Evolutionary conservation across 1,140 invertebrate species (phyloP).

Genomic region (Drosophila subobscura): DNA sequence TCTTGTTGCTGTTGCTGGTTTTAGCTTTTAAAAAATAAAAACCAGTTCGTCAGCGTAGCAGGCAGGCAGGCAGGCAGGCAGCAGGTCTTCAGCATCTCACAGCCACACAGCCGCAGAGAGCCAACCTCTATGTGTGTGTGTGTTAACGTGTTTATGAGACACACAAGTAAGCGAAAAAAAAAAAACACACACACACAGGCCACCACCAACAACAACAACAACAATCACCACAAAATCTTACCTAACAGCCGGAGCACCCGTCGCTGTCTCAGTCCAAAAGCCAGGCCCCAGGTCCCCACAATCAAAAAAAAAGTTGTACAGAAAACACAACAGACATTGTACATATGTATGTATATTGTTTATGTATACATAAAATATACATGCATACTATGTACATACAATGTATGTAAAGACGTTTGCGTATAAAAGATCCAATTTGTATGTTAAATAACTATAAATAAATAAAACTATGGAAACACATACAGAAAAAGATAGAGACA

Average conservation of each 20-base stretch:
- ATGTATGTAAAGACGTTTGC: conserved; percentile 3
- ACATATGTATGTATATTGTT: neutral
- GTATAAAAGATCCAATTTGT: conserved; percentile 7
- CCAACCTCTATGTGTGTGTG: conserved; percentile 35
- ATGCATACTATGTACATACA: conserved; percentile 16
- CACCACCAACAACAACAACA: conserved; percentile 42
- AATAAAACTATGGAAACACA: conserved; percentile 10
- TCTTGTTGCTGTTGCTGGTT: conserved; percentile 11
- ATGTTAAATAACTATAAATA: conserved; percentile 16
- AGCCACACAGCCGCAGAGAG: conserved; percentile 21
- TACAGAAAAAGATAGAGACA: too few species aligned
- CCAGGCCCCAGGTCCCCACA: neutral
- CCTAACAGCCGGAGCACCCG: conserved; percentile 56
- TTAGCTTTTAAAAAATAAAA: conserved; percentile 52
- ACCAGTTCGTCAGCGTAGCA: conserved; percentile 68
- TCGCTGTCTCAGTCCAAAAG: conserved; percentile 32
- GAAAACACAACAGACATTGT: neutral
- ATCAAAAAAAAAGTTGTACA: conserved; percentile 1
- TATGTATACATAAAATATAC: too few species aligned
- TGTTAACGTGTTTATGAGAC: conserved; percentile 72
- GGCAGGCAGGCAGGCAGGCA: conserved; percentile 42
- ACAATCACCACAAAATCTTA: conserved; percentile 59
- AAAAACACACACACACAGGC: too few species aligned
- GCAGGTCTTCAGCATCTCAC: conserved; percentile 73
- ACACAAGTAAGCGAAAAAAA: conserved; percentile 29